phyloP scores from a whole-genome alignment of 2,113 vertebrate species.

The Lycocorax pyrrhopterus region DNA sequence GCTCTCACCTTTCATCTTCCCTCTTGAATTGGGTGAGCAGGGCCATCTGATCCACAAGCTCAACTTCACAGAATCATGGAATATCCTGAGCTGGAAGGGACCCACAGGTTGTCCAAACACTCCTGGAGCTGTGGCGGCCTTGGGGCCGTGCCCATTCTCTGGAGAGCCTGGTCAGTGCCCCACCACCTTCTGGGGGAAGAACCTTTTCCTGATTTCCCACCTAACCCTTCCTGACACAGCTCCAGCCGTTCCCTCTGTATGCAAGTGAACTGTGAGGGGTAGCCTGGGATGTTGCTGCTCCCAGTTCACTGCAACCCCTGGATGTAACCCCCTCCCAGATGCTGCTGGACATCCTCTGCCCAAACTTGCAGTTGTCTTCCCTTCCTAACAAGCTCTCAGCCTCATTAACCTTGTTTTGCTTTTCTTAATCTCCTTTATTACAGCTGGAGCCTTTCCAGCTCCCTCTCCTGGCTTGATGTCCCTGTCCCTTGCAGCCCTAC shows the following conservation, averaged over 20 bases:
- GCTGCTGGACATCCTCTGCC: neutral
- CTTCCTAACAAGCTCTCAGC: neutral
- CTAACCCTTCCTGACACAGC: neutral
- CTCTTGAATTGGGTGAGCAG: neutral
- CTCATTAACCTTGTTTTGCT: neutral
- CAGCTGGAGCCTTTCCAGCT: constrained; percentile 9
- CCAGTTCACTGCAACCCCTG: neutral
- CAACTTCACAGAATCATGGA: neutral
- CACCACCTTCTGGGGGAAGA: neutral
- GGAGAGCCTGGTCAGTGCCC: neutral
- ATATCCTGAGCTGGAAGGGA: neutral
- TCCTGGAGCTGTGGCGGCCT: neutral
- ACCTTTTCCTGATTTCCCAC: neutral
- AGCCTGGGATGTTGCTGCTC: neutral
- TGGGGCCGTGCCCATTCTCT: neutral
- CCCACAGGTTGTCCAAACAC: neutral
- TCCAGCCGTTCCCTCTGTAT: rapidly evolving
- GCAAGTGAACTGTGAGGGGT: neutral
- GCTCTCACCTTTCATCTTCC: neutral
- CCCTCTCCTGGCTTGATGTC: neutral
- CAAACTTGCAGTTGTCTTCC: neutral
- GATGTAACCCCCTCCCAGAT: neutral
- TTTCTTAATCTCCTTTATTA: neutral
- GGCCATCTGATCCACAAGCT: neutral
- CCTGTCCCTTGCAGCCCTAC: neutral